Evolutionary conservation across 1,140 invertebrate genomes (phyloP), one percentile per base, ranked within the genome.

Genomic region (Achatina immaculata): DNA sequence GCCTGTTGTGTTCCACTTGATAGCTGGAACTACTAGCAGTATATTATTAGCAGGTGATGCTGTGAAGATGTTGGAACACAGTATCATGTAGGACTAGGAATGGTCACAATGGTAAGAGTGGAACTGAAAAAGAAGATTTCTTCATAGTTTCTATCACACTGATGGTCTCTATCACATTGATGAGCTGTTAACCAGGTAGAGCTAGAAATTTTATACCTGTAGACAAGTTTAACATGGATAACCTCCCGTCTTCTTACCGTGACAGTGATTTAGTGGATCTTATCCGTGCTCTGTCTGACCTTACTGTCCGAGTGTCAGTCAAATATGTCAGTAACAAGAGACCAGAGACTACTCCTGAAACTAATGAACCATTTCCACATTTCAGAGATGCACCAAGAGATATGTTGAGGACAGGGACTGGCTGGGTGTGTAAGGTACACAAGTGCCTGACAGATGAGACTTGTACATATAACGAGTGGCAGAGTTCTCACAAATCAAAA

Each of bases 121-220:
- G n/a, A n/a, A n/a, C n/a, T n/a, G n/a, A n/a, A n/a, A n/a, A n/a
- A n/a, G n/a, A n/a, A n/a, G n/a, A n/a, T n/a, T n/a, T n/a, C n/a
- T n/a, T n/a, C n/a, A n/a, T n/a, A n/a, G n/a, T n/a, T n/a, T n/a
- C n/a, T n/a, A n/a, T n/a, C n/a, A n/a, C n/a, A n/a, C n/a, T n/a
- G n/a, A n/a, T n/a, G n/a, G n/a, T n/a, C n/a, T n/a, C n/a, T n/a
- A n/a, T n/a, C n/a, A n/a, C n/a, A n/a, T n/a, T n/a, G n/a, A n/a
- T n/a, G n/a, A n/a, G n/a, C n/a, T n/a, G n/a, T n/a, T n/a, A n/a
- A n/a, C n/a, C n/a, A n/a, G n/a, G n/a, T n/a, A n/a, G n/a, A n/a
- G n/a, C n/a, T n/a, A n/a, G n/a, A n/a, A n/a, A 62, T 9, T 62
- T 62, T 62, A 62, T 62, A 62, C 28, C 58, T 62, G 28, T 62